Evolutionary conservation across 1,140 invertebrate species (phyloP).

Genomic region (Notospermus geniculatus): DNA sequence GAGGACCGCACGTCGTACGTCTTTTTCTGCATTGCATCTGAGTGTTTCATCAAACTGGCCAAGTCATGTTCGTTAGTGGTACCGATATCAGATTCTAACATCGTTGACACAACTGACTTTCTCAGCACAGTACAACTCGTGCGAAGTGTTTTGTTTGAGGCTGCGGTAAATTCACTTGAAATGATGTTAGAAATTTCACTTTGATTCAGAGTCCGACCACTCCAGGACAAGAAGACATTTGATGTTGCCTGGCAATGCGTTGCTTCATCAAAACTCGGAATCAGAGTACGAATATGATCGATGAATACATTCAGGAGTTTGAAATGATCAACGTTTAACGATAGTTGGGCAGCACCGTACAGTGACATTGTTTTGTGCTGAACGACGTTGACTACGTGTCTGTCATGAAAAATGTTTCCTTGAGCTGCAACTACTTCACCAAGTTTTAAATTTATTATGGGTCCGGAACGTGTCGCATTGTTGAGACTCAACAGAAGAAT

Average conservation of each 20-base stretch:
- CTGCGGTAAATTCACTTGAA: slow-evolving; percentile 3
- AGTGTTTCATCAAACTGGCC: slow-evolving; percentile 11
- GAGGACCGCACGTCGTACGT: slow-evolving; percentile 6
- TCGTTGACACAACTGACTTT: slow-evolving; percentile 8
- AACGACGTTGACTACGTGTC: slow-evolving; percentile 11
- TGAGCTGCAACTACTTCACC: slow-evolving; percentile 7
- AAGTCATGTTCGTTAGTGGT: slow-evolving; percentile 8
- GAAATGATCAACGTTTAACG: slow-evolving; percentile 5
- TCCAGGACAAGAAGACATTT: slow-evolving; percentile 10
- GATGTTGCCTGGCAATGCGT: slow-evolving; percentile 3
- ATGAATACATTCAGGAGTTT: slow-evolving; percentile 10
- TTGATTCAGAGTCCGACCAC: slow-evolving; percentile 10
- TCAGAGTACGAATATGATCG: slow-evolving; percentile 10
- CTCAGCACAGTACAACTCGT: slow-evolving; percentile 9
- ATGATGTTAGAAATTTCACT: slow-evolving; percentile 7
- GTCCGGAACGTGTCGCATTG: slow-evolving; percentile 11
- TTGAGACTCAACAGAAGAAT: slow-evolving; percentile 11
- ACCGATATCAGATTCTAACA: slow-evolving; percentile 10
- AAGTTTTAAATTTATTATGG: slow-evolving; percentile 9
- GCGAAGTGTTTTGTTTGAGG: slow-evolving; percentile 4
- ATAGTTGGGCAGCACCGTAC: slow-evolving; percentile 10
- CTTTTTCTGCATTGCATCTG: slow-evolving; percentile 8
- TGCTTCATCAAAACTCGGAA: slow-evolving; percentile 10
- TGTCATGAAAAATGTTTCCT: slow-evolving; percentile 8
- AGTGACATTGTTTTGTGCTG: slow-evolving; percentile 11